Evolutionary conservation across 2,797 vertebrate genomes (phyloP), one percentile per base, ranked within the genome.

Genomic region (Anniella stebbinsi): DNA sequence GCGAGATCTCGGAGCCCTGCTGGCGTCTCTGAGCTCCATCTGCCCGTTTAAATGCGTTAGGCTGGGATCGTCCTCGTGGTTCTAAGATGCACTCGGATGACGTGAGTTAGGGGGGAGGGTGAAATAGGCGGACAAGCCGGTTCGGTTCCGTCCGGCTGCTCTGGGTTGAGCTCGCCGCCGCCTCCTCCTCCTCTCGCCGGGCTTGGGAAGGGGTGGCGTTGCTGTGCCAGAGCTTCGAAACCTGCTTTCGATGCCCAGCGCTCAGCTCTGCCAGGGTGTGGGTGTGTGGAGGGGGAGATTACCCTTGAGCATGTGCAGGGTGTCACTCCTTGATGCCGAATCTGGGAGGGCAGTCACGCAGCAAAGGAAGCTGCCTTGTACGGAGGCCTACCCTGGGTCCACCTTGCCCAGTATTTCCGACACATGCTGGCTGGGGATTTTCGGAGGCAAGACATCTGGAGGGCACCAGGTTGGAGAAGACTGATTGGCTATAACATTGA

Each of bases 11-110:
- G 12, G 76, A 13, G 45, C 3, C 10, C 67, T 36, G 70, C 11
- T 15, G 23, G 66, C 1, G 18, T 23, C 21, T 9, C 2, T 21
- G n/a, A 2, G 1, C 11, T 54, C 11, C 21, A 9, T 9, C n/a
- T 2, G 23, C 6, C 1, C 21, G 25, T 36, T 6, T 15, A 0
- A 0, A 3, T 5, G 48, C 1, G 48, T 2, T 10, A 0, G 8
- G 88, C 1, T 2, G 33, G n/a, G 48, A 3, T 0, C 6, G 3
- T 6, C 25, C 45, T 57, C 48, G 23, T 12, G 66, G 73, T 2
- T 28, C 48, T 38, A 1, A 28, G 63, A 94, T 94, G 93, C 93
- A 94, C 17, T 92, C 93, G 4, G 93, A 93, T 63, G 92, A 93
- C 0, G 93, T 94, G 91, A 93, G 93, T 89, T 21, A 5, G 1